Evolutionary conservation across 2,888 invertebrate species (phyloP), one percentile per base, ranked within the genome.

Genomic region (Cantharis rustica): DNA sequence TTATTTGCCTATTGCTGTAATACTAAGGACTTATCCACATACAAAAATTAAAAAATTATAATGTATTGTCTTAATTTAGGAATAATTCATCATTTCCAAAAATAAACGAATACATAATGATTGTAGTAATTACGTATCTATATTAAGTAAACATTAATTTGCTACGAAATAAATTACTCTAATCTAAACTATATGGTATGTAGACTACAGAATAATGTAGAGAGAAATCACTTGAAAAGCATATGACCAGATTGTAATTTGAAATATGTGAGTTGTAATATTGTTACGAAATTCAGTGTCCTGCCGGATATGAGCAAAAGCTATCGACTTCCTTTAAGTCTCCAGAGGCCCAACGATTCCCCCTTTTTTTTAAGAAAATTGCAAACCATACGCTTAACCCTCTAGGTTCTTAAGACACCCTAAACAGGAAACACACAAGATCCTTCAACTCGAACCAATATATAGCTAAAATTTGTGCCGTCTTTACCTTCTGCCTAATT

Each of bases 301-400:
- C 77, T 77, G 75, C 74, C 77, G 77, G 77, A 77, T 77, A 75
- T 61, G 64, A 77, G 69, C 74, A 63, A 72, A 61, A 75, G 75
- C 70, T 75, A 69, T 75, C 71, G 71, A 79, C 79, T 79, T 79
- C 79, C 79, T 79, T 73, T 71, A 62, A 10, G 73, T 77, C 78
- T 74, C 78, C 23, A 72, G 78, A 68, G 78, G n/a, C 68, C 68
- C 69, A 61, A 73, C 68, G 16, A 26, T 71, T 64, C 75, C 69
- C 75, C 70, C 68, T 47, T 47, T 31, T 70, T 72, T 64, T 72
- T 68, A 68, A 47, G 26, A 47, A 68, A 73, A 73, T 69, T 31
- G 71, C 69, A 71, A 76, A 72, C 76, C 76, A 74, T 79, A 74
- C 76, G 78, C 71, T 76, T 79, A 79, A 79, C 79, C 79, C 76